Percentiles rank a stretch among this genome's conserved stretches.
These are phyloP conservation scores for Cottus gobio DNA, from an alignment of 2,113 vertebrate genomes.

Conservation along the genomic window DNA sequence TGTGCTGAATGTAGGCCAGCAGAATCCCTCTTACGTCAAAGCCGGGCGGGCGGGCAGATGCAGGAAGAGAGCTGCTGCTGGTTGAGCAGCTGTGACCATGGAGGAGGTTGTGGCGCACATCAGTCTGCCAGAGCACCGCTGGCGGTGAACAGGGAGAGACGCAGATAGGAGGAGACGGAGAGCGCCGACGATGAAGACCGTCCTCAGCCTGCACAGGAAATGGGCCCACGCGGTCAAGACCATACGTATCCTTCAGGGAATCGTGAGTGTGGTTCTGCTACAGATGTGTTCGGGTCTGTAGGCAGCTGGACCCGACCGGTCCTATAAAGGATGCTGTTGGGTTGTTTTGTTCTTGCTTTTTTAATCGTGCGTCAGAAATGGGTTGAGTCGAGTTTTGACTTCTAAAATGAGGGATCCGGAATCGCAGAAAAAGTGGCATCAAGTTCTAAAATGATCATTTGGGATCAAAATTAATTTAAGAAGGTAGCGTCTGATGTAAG, in stretches of 20 bases:
- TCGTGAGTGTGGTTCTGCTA: conserved; percentile 83
- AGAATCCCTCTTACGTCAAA: conserved; percentile 92
- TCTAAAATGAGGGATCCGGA: conserved; percentile 3
- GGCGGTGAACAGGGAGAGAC: conserved; percentile 60
- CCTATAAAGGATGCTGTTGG: background rate
- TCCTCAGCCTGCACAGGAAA: conserved; percentile 88
- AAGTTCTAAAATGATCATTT: background rate
- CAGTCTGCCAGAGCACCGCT: conserved; percentile 62
- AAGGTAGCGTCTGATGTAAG: too few species aligned
- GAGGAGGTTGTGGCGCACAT: conserved; percentile 78
- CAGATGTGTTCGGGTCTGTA: conserved; percentile 25
- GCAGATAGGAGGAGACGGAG: conserved; percentile 23
- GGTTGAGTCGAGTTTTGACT: background rate
- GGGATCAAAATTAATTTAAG: background rate
- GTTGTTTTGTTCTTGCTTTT: too few species aligned
- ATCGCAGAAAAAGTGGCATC: conserved; percentile 3
- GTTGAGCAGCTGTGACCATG: conserved; percentile 79
- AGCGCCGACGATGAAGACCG: conserved; percentile 86
- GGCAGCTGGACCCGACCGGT: conserved; percentile 1
- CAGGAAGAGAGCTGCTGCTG: conserved; percentile 74
- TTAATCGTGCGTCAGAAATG: background rate
- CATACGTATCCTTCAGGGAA: conserved; percentile 90
- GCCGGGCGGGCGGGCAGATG: conserved; percentile 73
- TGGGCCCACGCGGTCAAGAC: conserved; percentile 91
- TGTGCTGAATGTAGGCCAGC: conserved; percentile 94